A percentile compares a stretch with the other conserved stretches of the same genome.
These are phyloP conservation scores for Oligia latruncula DNA, from an alignment of 2,888 invertebrate genomes.

Conservation along the genomic window DNA sequence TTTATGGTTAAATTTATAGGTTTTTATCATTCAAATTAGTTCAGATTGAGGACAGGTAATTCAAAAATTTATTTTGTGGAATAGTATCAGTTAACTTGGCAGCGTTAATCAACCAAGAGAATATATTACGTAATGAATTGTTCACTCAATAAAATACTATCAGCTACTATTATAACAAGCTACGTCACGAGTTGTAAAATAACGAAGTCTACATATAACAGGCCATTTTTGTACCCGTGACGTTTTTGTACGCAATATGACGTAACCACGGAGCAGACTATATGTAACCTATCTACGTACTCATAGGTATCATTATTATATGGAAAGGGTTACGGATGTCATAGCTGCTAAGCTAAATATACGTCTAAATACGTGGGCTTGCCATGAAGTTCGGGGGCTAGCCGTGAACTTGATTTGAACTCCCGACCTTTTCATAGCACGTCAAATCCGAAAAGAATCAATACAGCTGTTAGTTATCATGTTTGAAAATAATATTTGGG, in stretches of 20 bases:
- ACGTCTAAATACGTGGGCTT: constrained; percentile 40
- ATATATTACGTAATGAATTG: not conserved
- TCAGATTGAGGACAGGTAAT: not conserved
- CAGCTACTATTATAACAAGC: not conserved
- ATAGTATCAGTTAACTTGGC: not conserved
- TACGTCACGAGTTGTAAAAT: constrained; percentile 1
- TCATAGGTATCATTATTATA: constrained; percentile 11
- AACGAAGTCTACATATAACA: not conserved
- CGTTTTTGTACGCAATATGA: constrained; percentile 12
- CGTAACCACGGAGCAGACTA: not conserved
- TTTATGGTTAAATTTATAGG: not conserved
- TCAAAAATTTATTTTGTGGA: not conserved
- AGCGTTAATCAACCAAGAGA: not conserved
- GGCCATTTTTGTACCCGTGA: constrained; percentile 1
- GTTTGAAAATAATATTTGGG: not conserved
- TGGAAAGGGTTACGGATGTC: constrained; percentile 28
- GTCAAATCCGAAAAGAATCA: constrained; percentile 37
- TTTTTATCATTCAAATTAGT: not conserved
- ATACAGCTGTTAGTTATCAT: constrained; percentile 28
- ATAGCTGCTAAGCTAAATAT: constrained; percentile 42
- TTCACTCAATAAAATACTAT: not conserved
- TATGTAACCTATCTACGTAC: not conserved
- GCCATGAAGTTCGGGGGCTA: constrained; percentile 40
- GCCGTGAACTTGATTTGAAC: constrained; percentile 56
- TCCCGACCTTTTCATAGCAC: constrained; percentile 45